Conservation (phyloP, 2,113 vertebrate species). For the Calyptomena viridis region DNA sequence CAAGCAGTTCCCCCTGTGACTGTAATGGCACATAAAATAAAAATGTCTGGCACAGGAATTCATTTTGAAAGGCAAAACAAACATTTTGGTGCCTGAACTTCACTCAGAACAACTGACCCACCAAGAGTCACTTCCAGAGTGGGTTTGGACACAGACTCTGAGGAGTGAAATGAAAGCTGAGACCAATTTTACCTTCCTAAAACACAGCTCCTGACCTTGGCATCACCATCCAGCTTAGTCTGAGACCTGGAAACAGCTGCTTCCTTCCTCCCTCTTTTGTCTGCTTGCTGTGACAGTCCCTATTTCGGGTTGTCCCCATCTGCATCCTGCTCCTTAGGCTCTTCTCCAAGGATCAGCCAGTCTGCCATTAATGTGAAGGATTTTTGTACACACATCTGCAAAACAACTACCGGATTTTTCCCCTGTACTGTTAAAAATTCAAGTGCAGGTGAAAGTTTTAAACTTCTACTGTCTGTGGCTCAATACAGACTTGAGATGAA, state of each 20-base stretch:
- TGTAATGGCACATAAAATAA: background rate
- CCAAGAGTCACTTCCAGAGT: background rate
- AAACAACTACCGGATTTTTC: background rate
- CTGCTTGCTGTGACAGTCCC: background rate
- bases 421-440: background rate
- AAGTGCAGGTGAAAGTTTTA: background rate
- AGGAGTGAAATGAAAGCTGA: background rate
- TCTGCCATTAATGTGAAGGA: background rate
- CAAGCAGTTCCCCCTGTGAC: rapidly evolving
- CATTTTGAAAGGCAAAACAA: background rate
- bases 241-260: background rate
- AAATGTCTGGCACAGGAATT: background rate
- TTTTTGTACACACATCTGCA: background rate
- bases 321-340: background rate
- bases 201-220: background rate
- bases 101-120: background rate
- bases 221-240: background rate
- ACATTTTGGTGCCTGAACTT: background rate
- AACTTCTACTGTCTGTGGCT: background rate
- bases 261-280: background rate
- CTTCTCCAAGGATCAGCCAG: background rate
- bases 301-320: background rate
- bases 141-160: background rate
- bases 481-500: background rate
- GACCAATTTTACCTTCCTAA: background rate